Base-by-base conservation (phyloP, 2,888 invertebrate genomes). In the Eudiplozoon nipponicum region DNA sequence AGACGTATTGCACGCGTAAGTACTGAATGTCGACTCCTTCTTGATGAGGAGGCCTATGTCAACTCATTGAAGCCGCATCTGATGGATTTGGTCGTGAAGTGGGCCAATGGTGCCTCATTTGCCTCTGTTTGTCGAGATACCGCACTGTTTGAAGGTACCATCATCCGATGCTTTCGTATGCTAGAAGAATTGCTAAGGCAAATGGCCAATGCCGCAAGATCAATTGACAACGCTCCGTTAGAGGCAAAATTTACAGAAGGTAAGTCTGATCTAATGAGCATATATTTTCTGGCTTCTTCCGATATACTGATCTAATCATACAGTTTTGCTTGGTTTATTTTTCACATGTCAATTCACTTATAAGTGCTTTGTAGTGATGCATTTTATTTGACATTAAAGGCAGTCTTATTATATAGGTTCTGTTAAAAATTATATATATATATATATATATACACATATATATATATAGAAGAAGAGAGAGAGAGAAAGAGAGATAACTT, bases 71-170 rank as follows among this genome's bases (percentile, higher is more conserved):
- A 74, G 53, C 80, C 81, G 3, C 77, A 70, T 52, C 66, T 98
- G 39, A 94, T 94, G 86, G 86, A 90, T 56, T 74, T 94, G 1
- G 81, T 94, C 22, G 70, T 74, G 50, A 68, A 76, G 2, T 98
- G 94, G 94, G 74, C 78, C 51, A 76, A 76, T 52, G 94, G 94
- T 5, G 70, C 75, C 18, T 66, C 70, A 20, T 98, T 98, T 60
- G 63, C 73, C 46, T 71, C 78, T 54, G 70, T 98, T 42, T 81
- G 84, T 62, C 72, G 74, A 62, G 78, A 80, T 73, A 81, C 84
- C 0, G 80, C 81, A 49, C 74, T 84, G 36, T 86, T 80, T 57
- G 86, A 90, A 69, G 69, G 74, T 22, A 72, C 72, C 40, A 71
- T 75, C 31, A 74, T 75, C 49, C 63, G 94, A 13, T 77, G 78